These are phyloP conservation scores for Helleia helle DNA, from an alignment of 2,888 invertebrate species.

Conservation along the genomic window DNA sequence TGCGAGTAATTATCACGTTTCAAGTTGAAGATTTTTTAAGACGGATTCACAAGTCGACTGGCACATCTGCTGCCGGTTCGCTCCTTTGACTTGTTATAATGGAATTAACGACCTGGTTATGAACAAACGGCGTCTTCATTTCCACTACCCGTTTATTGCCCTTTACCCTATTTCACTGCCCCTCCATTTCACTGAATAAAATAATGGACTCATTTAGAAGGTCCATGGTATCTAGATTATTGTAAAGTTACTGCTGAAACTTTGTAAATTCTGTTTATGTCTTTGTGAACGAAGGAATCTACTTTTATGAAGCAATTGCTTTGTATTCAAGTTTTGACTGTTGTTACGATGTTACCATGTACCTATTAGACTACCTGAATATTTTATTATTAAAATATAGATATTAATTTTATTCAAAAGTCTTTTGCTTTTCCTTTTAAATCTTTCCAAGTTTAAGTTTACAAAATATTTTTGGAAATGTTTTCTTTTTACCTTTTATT, in stretches of 20 bases:
- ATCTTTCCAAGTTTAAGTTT: too few relatives aligned
- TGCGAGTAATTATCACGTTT: conserved; percentile 16
- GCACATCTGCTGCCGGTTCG: conserved; percentile 67
- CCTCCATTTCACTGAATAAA: conserved; percentile 64
- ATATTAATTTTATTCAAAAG: too few relatives aligned
- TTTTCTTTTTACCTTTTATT: too few relatives aligned
- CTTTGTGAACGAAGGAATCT: background rate
- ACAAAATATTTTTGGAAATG: too few relatives aligned
- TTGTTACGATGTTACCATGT: too few relatives aligned
- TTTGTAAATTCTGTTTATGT: conserved; percentile 16
- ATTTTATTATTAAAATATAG: too few relatives aligned
- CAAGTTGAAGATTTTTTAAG: conserved; percentile 24
- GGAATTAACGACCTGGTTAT: conserved; percentile 72
- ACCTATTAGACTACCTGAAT: too few relatives aligned
- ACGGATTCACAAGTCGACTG: conserved; percentile 46
- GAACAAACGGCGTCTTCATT: conserved; percentile 72
- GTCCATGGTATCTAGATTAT: conserved; percentile 46
- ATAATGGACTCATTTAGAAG: conserved; percentile 58
- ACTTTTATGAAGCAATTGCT: background rate
- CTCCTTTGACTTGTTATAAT: conserved; percentile 68
- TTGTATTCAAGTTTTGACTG: background rate
- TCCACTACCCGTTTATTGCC: conserved; percentile 59
- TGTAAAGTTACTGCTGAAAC: conserved; percentile 44
- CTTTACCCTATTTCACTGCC: conserved; percentile 65
- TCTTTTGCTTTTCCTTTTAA: too few relatives aligned